These are phyloP conservation scores for Meandrina meandrites DNA, from an alignment of 92 coral and sea anemone species.

Conservation along the genomic window DNA sequence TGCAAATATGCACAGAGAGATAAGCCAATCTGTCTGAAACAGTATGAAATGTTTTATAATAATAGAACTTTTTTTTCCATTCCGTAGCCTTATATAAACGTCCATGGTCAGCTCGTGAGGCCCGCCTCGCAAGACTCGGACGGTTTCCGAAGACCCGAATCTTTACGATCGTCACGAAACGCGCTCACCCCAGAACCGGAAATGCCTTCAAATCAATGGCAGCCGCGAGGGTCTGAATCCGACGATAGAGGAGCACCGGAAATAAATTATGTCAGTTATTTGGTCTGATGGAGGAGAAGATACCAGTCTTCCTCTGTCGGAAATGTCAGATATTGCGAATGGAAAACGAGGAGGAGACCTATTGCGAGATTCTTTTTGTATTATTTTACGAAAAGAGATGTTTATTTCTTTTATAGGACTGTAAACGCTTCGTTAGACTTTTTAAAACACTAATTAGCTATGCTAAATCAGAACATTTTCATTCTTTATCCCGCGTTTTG, in stretches of 20 bases:
- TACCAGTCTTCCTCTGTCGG: background rate
- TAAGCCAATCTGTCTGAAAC: background rate
- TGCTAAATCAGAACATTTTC: background rate
- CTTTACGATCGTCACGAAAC: constrained; percentile 67
- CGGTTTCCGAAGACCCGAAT: constrained; percentile 67
- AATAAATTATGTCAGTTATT: constrained; percentile 84
- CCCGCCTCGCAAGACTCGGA: constrained; percentile 79
- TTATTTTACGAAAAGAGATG: background rate
- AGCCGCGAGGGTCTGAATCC: constrained; percentile 55
- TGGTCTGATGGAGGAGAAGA: constrained; percentile 16
- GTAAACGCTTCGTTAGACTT: background rate
- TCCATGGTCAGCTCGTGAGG: constrained; percentile 88
- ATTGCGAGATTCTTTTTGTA: background rate
- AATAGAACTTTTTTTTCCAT: background rate
- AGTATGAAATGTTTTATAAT: background rate
- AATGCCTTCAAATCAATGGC: constrained; percentile 78
- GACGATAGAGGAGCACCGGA: constrained; percentile 65
- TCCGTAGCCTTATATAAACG: constrained; percentile 84
- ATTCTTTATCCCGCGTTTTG: background rate
- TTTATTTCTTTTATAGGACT: background rate
- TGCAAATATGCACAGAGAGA: too few species aligned
- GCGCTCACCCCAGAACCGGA: constrained; percentile 93
- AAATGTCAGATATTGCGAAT: background rate
- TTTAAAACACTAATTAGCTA: background rate
- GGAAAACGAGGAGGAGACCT: background rate